Percentiles rank a stretch among this genome's conserved stretches.
Evolutionary conservation across 2,113 vertebrate species (phyloP).

Genomic region (Cnemophilus loriae): DNA sequence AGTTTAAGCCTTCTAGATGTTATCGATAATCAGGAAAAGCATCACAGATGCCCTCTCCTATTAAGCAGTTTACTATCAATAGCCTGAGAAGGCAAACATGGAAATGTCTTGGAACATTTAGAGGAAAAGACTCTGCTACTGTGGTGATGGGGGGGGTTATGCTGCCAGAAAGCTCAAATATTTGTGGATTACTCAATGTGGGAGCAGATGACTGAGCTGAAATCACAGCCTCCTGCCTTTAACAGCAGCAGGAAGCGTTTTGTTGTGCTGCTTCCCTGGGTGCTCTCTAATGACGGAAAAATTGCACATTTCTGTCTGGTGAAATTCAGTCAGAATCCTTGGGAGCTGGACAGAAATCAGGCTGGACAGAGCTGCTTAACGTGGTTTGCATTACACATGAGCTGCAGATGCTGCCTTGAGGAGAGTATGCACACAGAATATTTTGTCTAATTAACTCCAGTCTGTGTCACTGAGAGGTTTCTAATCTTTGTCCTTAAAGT

Average conservation of each 20-base stretch:
- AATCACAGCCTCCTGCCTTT: constrained; percentile 53
- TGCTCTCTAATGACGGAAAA: constrained; percentile 69
- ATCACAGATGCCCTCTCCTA: constrained; percentile 57
- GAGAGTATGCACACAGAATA: constrained; percentile 50
- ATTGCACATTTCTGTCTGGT: constrained; percentile 66
- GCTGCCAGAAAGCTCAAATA: constrained; percentile 68
- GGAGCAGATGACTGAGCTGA: constrained; percentile 60
- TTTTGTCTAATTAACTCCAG: constrained; percentile 62
- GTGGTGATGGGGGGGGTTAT: not conserved
- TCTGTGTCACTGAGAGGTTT: constrained; percentile 40
- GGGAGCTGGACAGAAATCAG: constrained; percentile 61
- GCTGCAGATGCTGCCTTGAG: constrained; percentile 55
- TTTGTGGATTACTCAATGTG: constrained; percentile 65
- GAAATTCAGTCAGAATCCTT: constrained; percentile 64
- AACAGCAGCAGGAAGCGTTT: constrained; percentile 74
- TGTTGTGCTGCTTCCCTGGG: constrained; percentile 73
- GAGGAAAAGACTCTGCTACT: constrained; percentile 35
- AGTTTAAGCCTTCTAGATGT: constrained; percentile 50
- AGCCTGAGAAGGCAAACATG: constrained; percentile 63
- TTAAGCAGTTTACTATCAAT: constrained; percentile 67
- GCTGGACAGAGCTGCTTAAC: constrained; percentile 42
- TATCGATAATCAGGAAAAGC: constrained; percentile 63
- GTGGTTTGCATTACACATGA: constrained; percentile 66
- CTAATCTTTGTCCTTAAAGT: constrained; percentile 50
- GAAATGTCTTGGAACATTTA: constrained; percentile 66